Conservation (phyloP, 2,888 invertebrate species). For the Pristionchus exspectatus region DNA sequence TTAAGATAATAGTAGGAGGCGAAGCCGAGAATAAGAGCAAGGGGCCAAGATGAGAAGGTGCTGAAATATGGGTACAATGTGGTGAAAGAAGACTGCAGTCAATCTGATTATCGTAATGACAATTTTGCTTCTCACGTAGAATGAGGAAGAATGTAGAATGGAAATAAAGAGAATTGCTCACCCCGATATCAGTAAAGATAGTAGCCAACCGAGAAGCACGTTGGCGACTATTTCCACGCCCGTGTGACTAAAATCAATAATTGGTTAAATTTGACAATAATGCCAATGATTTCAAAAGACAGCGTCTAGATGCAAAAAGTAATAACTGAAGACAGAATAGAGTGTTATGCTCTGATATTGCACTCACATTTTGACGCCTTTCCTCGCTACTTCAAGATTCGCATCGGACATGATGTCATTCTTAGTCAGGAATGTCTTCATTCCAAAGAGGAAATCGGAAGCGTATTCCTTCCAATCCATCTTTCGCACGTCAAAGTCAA, state of each 20-base stretch:
- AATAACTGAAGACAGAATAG: too few relatives aligned
- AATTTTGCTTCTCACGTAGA: background rate
- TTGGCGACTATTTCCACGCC: slow-evolving; percentile 12
- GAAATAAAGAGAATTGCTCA: background rate
- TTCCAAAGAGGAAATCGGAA: slow-evolving; percentile 17
- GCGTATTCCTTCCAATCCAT: slow-evolving; percentile 26
- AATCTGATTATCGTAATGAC: background rate
- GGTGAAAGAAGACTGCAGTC: background rate
- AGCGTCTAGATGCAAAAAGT: too few relatives aligned
- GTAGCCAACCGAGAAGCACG: background rate
- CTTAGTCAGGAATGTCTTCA: slow-evolving; percentile 2
- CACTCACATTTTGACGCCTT: slow-evolving; percentile 24
- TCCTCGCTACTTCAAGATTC: background rate
- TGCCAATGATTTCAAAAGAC: too few relatives aligned
- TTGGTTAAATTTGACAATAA: too few relatives aligned
- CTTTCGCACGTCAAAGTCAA: slow-evolving; percentile 46
- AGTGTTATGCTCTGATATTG: background rate
- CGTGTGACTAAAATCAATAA: background rate
- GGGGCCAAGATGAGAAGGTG: background rate
- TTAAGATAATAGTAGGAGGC: background rate
- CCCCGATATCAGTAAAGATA: background rate
- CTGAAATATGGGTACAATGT: background rate
- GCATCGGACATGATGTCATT: slow-evolving; percentile 34
- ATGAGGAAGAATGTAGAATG: background rate
- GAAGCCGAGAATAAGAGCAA: background rate